Base-by-base conservation (phyloP, 2,797 vertebrate species). In the Xiphorhynchus erythropygius region DNA sequence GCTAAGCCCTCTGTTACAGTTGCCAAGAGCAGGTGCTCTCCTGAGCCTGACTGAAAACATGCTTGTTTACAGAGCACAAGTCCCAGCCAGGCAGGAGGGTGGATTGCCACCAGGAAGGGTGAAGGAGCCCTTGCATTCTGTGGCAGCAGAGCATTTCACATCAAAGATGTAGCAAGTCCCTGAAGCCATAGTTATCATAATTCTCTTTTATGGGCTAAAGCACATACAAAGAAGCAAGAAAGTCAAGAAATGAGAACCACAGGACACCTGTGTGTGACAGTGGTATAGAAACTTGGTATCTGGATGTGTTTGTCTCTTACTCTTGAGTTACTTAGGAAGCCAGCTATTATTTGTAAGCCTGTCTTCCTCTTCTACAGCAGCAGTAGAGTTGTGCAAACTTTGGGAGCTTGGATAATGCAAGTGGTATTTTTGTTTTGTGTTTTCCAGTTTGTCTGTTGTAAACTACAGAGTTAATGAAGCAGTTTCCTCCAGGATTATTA, bases 51-150 rank as follows among this genome's bases (percentile, higher is more conserved):
- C 9, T 69, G 62, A 23, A 35, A 52, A 79, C 63, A 27, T 13
- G 7, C 9, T 47, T 6, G 18, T 27, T 35, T 56, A 19, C 5
- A 8, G 44, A 39, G 41, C 3, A 3, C 2, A 2, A 2, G 32
- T 10, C 39, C 32, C 19, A n/a, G 56, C 35, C 32, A n/a, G 37
- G 37, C 42, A 65, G 39, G 5, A 24, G 9, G n/a, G 59, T 50
- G 37, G 30, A 41, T 53, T 84, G 41, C 35, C 24, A 42, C 39
- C 7, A 4, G 3, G 32, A 28, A 16, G 18, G 19, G 35, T 33
- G 27, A 57, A 67, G 27, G 76, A 37, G 44, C 50, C 44, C 28
- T 27, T 63, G 44, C 0, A 0, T 64, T 33, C 56, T 64, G 32
- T 42, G 15, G n/a, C 60, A 75, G 73, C 50, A 55, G 62, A 39